These are phyloP conservation scores for Geophilus truncorum DNA, from an alignment of 2,888 invertebrate species.

Conservation along the genomic window DNA sequence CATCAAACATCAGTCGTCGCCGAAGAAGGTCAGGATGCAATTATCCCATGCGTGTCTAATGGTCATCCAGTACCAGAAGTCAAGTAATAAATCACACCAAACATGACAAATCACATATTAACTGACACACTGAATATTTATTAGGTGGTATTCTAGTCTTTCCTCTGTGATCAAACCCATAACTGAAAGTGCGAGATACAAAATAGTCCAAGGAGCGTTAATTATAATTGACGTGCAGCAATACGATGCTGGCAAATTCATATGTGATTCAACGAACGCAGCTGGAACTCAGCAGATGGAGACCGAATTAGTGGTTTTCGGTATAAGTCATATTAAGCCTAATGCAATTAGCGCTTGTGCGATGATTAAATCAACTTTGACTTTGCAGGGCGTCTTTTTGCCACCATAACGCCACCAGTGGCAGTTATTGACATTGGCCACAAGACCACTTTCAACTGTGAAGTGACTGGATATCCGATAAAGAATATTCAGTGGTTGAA, in stretches of 20 bases:
- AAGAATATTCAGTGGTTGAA: conserved; percentile 21
- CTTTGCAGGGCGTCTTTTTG: not conserved
- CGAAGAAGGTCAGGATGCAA: not conserved
- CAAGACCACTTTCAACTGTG: not conserved
- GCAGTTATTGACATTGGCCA: not conserved
- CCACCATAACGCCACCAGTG: not conserved
- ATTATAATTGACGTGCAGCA: conserved; percentile 39
- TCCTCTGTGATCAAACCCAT: not conserved
- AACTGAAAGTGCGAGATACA: not conserved
- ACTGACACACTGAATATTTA: not conserved
- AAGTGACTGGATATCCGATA: conserved; percentile 7
- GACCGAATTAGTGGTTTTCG: conserved; percentile 45
- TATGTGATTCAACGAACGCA: conserved; percentile 62
- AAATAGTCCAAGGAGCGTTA: not conserved
- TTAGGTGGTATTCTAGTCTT: not conserved
- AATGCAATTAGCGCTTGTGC: no score
- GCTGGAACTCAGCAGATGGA: conserved; percentile 60
- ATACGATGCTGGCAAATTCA: conserved; percentile 67
- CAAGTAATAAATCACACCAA: not conserved
- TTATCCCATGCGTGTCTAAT: conserved; percentile 23
- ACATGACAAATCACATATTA: not conserved
- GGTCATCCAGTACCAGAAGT: conserved; percentile 16
- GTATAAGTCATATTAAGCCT: not conserved
- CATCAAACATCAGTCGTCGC: not conserved
- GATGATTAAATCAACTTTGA: no score